Conservation (phyloP, 2,888 invertebrate genomes). For the Spisula subtruncata region DNA sequence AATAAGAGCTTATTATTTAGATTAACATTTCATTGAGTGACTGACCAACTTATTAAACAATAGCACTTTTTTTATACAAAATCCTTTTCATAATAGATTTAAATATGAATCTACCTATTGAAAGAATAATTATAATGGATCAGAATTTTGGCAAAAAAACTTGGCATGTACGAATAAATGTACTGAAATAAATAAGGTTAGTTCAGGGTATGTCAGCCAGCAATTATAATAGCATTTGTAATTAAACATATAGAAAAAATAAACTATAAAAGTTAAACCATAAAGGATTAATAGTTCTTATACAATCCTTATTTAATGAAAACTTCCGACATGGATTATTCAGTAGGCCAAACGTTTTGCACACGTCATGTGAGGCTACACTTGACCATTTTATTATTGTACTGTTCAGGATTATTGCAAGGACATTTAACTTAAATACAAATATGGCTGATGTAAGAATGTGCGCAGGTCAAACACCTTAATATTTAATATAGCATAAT, state of each 20-base stretch:
- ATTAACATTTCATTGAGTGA: not conserved
- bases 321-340: too few species aligned
- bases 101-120: not conserved
- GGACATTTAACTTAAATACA: too few species aligned
- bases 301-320: too few species aligned
- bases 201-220: not conserved
- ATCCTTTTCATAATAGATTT: not conserved
- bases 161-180: not conserved
- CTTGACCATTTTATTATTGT: not conserved
- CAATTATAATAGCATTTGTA: not conserved
- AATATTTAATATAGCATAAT: not conserved
- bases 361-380: not conserved
- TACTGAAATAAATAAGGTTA: not conserved
- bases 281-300: not conserved
- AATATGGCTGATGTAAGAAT: too few species aligned
- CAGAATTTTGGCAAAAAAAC: not conserved
- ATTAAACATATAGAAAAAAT: not conserved
- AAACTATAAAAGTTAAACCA: too few species aligned
- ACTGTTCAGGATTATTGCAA: too few species aligned
- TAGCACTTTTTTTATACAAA: not conserved
- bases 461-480: not conserved
- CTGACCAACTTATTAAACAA: not conserved
- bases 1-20: not conserved
- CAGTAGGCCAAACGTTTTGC: not conserved
- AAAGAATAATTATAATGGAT: too few species aligned